Evolutionary conservation across 2,888 invertebrate species (phyloP).

Genomic region (Drosophila pseudotakahashii): DNA sequence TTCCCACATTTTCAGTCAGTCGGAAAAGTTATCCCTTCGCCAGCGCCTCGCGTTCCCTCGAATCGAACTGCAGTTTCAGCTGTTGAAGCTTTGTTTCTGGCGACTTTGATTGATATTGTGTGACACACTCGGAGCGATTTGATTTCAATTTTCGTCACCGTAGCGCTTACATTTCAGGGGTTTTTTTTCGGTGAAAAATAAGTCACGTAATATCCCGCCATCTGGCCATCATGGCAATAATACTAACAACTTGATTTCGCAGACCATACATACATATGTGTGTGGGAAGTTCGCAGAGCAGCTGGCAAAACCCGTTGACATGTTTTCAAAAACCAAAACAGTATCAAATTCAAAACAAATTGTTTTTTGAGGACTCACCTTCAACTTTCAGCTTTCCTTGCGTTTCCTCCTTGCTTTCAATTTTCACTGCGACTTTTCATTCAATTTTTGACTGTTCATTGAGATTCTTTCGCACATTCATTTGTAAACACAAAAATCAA

Average conservation of each 20-base stretch:
- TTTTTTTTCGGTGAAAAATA: conserved; percentile 26
- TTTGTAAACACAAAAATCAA: conserved; percentile 25
- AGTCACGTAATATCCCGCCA: conserved; percentile 61
- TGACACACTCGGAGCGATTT: conserved; percentile 46
- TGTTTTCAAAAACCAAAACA: conserved; percentile 16
- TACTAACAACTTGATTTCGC: conserved; percentile 56
- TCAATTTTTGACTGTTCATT: conserved; percentile 19
- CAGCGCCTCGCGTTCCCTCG: conserved; percentile 10
- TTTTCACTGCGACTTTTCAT: conserved; percentile 13
- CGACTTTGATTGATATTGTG: conserved; percentile 67
- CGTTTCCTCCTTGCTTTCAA: conserved; percentile 17
- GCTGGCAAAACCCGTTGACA: conserved; percentile 56
- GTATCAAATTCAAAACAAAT: conserved; percentile 8
- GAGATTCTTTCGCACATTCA: conserved; percentile 22
- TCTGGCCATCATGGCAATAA: conserved; percentile 56
- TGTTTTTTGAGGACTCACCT: conserved; percentile 17
- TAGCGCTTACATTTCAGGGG: conserved; percentile 12
- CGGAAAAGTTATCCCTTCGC: conserved; percentile 36
- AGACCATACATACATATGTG: conserved; percentile 24
- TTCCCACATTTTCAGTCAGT: conserved; percentile 60
- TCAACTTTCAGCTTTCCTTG: conserved; percentile 15
- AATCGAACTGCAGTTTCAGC: conserved; percentile 30
- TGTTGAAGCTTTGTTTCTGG: conserved; percentile 28
- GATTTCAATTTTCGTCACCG: conserved; percentile 47
- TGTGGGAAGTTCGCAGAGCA: conserved; percentile 42